Base-by-base conservation (phyloP, 2,797 vertebrate genomes). In the Amniataba percoides region DNA sequence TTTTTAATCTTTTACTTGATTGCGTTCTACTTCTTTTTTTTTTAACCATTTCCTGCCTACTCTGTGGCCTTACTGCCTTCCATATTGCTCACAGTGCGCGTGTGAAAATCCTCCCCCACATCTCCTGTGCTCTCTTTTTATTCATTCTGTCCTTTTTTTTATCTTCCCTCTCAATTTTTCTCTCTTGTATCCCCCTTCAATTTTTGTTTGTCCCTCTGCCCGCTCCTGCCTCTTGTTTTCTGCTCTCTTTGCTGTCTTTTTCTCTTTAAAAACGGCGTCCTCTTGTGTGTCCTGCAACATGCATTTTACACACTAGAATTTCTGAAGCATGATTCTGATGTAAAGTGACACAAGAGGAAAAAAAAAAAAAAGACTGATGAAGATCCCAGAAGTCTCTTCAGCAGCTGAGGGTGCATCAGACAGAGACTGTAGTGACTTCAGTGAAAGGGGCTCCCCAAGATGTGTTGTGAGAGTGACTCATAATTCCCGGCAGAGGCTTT, bases 391-490 rank as follows among this genome's bases (percentile, higher is more conserved):
- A 52, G 61, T 77, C 9, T 27, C 19, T 39, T 76, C n/a, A 53
- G 48, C 49, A 56, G 71, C 48, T 74, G 40, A 69, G 80, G 63
- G 77, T 71, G 34, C 21, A 71, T 83, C 66, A 77, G 69, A 71
- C 78, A 59, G 71, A 43, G 62, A 70, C 36, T 81, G 60, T 58
- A 36, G 75, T 74, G 65, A 74, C 57, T 66, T 25, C 45, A 71
- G 77, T 45, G 58, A 83, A 83, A 58, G 71, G 64, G 40, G 51
- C 72, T 81, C 39, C 77, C 57, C 14, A 11, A 76, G 76, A 85
- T 80, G 46, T 83, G 70, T 57, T 70, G 55, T 71, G 43, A 79
- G 74, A 77, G 49, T 76, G 79, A 81, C 62, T 87, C 80, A 87
- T 71, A 78, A 76, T 69, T 87, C 77, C 63, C 60, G 0, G 34